Evolutionary conservation across 2,113 vertebrate genomes (phyloP).

Genomic region (Notarius lentiginosus): DNA sequence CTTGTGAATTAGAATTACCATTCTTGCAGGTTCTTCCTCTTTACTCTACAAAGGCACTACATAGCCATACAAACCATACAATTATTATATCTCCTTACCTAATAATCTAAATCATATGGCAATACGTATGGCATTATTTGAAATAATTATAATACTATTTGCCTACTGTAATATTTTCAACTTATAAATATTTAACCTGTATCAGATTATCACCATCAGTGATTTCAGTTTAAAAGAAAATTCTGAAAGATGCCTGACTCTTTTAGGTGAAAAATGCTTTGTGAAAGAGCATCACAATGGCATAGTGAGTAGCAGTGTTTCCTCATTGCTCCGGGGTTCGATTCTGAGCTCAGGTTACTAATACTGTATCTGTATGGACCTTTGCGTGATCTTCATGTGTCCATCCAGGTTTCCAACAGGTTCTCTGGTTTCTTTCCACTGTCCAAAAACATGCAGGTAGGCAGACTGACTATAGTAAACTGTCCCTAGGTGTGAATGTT

Average conservation of each 20-base stretch:
- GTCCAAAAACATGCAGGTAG: neutral
- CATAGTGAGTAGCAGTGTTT: too few relatives aligned
- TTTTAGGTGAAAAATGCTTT: neutral
- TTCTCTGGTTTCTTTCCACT: neutral
- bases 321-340: neutral
- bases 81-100: neutral
- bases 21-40: neutral
- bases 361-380: neutral
- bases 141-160: neutral
- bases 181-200: neutral
- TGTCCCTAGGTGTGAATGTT: neutral
- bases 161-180: neutral
- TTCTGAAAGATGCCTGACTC: neutral
- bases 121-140: neutral
- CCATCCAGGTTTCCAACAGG: neutral
- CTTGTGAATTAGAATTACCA: neutral
- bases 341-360: neutral
- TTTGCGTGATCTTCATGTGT: neutral
- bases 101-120: neutral
- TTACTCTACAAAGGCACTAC: neutral
- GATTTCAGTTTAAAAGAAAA: neutral
- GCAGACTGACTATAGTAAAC: neutral
- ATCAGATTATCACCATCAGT: neutral
- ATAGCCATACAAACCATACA: neutral
- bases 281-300: neutral